Percentiles rank a stretch among this genome's conserved stretches.
These are phyloP conservation scores for Symphodus melops DNA, from an alignment of 2,113 vertebrate genomes.

Conservation along the genomic window DNA sequence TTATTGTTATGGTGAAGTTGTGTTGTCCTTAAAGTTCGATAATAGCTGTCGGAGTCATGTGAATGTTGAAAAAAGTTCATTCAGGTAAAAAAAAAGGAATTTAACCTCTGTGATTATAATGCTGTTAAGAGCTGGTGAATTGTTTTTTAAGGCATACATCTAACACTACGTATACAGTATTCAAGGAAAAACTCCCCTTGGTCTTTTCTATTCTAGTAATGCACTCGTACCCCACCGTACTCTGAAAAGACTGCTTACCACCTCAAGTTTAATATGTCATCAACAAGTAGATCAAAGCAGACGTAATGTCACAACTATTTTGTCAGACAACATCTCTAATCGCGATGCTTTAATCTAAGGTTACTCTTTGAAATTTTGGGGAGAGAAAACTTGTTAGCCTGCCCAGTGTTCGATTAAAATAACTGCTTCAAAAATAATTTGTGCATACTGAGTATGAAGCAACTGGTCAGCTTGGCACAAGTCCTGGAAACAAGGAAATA, in stretches of 20 bases:
- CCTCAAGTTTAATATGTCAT: neutral
- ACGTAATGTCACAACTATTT: neutral
- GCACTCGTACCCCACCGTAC: neutral
- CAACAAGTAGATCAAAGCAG: neutral
- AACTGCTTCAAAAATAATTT: neutral
- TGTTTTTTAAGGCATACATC: slow-evolving; percentile 22
- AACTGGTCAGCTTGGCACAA: neutral
- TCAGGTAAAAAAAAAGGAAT: slow-evolving; percentile 3
- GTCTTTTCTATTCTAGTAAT: slow-evolving; percentile 10
- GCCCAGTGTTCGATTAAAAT: slow-evolving; percentile 3
- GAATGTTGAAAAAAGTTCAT: slow-evolving; percentile 16
- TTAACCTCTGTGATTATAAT: slow-evolving; percentile 8
- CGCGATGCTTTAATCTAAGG: neutral
- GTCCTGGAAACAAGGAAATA: neutral
- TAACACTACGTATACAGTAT: slow-evolving; percentile 21
- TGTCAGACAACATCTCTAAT: slow-evolving; percentile 9
- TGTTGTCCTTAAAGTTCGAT: neutral
- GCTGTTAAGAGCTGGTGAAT: slow-evolving; percentile 31
- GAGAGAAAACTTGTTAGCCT: neutral
- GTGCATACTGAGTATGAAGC: neutral
- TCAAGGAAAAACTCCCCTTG: slow-evolving; percentile 13
- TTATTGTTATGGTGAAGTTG: slow-evolving; percentile 24
- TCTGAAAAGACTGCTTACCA: neutral
- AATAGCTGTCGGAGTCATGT: slow-evolving; percentile 19
- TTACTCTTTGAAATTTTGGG: neutral